These are phyloP conservation scores for Coregonus sp. DNA, from an alignment of 2,797 vertebrate genomes.

Conservation along the genomic window DNA sequence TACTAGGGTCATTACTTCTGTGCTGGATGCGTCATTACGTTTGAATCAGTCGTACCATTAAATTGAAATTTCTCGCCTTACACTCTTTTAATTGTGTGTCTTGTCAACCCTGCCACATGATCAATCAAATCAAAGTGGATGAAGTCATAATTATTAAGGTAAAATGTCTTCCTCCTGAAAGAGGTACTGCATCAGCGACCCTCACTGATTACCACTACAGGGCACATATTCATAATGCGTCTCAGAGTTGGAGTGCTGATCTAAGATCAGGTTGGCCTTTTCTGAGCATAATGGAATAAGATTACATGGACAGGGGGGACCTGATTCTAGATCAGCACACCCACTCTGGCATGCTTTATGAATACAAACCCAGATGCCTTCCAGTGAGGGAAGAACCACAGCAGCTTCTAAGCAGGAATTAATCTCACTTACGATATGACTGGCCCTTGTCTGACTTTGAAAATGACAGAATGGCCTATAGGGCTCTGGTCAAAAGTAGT, in stretches of 20 bases:
- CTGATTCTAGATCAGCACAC: not conserved
- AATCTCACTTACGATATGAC: not conserved
- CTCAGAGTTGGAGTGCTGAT: not conserved
- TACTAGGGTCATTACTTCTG: not conserved
- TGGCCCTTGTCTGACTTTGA: not conserved
- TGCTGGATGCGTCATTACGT: not conserved
- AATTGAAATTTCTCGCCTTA: not conserved
- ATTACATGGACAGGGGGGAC: not conserved
- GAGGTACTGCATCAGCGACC: not conserved
- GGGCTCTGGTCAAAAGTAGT: not conserved
- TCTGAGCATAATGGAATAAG: not conserved
- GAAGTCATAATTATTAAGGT: not conserved
- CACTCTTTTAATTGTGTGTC: slow-evolving; percentile 8
- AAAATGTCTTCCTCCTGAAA: not conserved
- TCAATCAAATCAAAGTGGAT: slow-evolving; percentile 8
- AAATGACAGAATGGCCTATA: not conserved
- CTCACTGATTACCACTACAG: not conserved
- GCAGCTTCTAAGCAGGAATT: not conserved
- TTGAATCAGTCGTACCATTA: slow-evolving; percentile 3
- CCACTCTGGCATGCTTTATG: not conserved
- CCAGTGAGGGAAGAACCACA: not conserved
- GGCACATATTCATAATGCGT: not conserved
- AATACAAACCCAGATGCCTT: not conserved
- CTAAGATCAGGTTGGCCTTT: not conserved
- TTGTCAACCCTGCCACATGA: not conserved